A percentile compares a stretch with the other conserved stretches of the same genome.
phyloP scores from a whole-genome alignment of 2,113 vertebrate genomes.

The Octodon degus region DNA sequence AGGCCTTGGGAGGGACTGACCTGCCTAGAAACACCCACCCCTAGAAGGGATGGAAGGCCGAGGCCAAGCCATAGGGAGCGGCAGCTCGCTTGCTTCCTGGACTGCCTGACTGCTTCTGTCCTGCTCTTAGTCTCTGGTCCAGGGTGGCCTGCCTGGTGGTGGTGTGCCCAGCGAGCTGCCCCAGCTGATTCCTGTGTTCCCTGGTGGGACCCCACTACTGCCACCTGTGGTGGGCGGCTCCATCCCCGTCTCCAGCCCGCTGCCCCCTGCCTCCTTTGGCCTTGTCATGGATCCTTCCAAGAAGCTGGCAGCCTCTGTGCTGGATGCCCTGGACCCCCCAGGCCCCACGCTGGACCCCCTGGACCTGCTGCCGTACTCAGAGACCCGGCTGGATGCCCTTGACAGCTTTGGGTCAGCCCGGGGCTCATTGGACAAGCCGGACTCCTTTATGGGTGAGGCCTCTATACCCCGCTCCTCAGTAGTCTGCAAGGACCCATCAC shows the following conservation, averaged over 20 bases:
- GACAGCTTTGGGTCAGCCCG: constrained; percentile 88
- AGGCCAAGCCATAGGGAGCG: neutral
- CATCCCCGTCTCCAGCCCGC: constrained; percentile 88
- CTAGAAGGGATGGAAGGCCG: neutral
- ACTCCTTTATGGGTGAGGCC: constrained; percentile 87
- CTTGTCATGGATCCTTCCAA: constrained; percentile 88
- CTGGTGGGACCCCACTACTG: constrained; percentile 87
- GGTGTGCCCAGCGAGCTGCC: constrained; percentile 92
- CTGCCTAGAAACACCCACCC: neutral
- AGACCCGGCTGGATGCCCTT: constrained; percentile 89
- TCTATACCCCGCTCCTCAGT: too few species aligned
- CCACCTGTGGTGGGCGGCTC: constrained; percentile 88
- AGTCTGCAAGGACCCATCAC: rapidly evolving
- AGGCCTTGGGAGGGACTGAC: neutral
- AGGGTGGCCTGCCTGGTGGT: constrained; percentile 90
- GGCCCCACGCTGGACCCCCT: constrained; percentile 83
- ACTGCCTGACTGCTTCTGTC: constrained; percentile 45
- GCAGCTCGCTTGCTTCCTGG: neutral
- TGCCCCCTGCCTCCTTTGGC: constrained; percentile 89
- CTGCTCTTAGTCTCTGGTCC: constrained; percentile 86
- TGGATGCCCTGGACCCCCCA: constrained; percentile 88
- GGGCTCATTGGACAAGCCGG: constrained; percentile 86
- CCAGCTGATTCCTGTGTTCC: constrained; percentile 89
- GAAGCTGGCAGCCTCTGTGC: constrained; percentile 89
- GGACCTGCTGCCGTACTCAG: constrained; percentile 85